These are phyloP conservation scores for Pogonomyrmex californicus DNA, from an alignment of 1,140 invertebrate genomes.

Conservation along the genomic window DNA sequence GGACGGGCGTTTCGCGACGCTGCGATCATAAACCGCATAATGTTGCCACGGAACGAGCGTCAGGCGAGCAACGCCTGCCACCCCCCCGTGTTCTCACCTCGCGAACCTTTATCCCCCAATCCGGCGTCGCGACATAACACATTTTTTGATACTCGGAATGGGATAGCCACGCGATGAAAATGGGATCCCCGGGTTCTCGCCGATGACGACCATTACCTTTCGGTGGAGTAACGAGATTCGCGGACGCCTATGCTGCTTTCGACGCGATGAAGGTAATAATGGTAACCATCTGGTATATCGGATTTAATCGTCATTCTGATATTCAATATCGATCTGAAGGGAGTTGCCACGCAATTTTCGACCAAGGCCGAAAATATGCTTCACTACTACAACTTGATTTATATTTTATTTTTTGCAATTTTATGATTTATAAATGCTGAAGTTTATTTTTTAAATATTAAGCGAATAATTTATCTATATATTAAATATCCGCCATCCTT, in stretches of 20 bases:
- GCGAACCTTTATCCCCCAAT: neutral
- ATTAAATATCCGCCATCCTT: no score
- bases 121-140: conserved; percentile 51
- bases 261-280: conserved; percentile 27
- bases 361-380: neutral
- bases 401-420: no score
- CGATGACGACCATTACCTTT: conserved; percentile 46
- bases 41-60: conserved; percentile 60
- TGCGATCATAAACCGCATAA: conserved; percentile 78
- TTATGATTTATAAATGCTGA: no score
- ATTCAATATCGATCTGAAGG: neutral
- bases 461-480: no score
- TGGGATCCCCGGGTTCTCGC: conserved; percentile 40
- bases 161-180: conserved; percentile 21
- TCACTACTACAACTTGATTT: no score
- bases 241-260: conserved; percentile 39
- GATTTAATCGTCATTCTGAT: neutral
- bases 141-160: conserved; percentile 69
- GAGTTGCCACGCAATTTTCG: neutral
- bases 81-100: neutral
- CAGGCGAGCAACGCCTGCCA: conserved; percentile 3
- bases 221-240: conserved; percentile 37
- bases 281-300: neutral
- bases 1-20: conserved; percentile 63
- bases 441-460: no score